Evolutionary conservation across 2,888 invertebrate species (phyloP).

Genomic region (Sphecodes monilicornis): DNA sequence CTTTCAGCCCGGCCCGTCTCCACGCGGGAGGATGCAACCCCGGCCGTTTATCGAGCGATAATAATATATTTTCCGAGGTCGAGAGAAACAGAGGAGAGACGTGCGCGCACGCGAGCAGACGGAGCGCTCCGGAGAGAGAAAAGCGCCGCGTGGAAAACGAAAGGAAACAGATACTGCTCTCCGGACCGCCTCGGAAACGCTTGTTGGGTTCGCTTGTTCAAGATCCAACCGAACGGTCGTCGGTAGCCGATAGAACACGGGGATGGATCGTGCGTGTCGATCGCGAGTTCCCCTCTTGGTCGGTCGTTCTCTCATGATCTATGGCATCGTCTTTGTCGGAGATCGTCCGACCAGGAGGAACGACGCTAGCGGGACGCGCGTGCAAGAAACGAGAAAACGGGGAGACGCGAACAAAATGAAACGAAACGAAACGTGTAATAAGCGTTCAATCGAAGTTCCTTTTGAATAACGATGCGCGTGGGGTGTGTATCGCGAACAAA

Average conservation of each 20-base stretch:
- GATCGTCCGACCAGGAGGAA: constrained; percentile 49
- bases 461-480: constrained; percentile 75
- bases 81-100: constrained; percentile 23
- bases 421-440: constrained; percentile 65
- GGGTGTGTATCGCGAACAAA: constrained; percentile 71
- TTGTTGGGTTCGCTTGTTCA: not conserved
- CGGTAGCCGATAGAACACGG: constrained; percentile 2
- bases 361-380: not conserved
- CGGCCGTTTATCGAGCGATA: constrained; percentile 23
- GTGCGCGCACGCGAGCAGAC: not conserved
- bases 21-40: constrained; percentile 29
- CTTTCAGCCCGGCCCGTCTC: constrained; percentile 43
- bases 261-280: not conserved
- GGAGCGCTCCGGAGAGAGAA: not conserved
- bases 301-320: not conserved
- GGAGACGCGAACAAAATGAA: constrained; percentile 32
- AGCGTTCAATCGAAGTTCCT: constrained; percentile 80
- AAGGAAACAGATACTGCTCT: not conserved
- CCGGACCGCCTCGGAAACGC: not conserved
- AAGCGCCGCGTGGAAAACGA: not conserved
- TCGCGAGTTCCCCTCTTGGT: not conserved
- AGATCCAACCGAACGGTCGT: constrained; percentile 1
- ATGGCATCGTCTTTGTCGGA: not conserved
- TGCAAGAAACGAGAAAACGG: not conserved
- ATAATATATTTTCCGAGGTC: constrained; percentile 63